These are phyloP conservation scores for Epizoanthus ramosus DNA, from an alignment of 92 coral and sea anemone genomes.

Conservation along the genomic window DNA sequence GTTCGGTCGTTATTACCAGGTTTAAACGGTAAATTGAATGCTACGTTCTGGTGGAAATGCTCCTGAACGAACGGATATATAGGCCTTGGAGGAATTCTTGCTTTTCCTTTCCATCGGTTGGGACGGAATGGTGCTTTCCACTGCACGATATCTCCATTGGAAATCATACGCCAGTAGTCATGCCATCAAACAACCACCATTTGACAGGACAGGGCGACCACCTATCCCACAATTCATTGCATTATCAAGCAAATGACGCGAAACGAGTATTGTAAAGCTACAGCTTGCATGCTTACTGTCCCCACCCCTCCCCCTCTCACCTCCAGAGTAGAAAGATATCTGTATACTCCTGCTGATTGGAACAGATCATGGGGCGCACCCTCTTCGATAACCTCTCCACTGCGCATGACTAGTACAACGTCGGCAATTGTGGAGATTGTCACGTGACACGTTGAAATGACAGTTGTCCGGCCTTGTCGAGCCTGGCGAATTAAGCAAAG, in stretches of 20 bases:
- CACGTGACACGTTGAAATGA: conserved; percentile 83
- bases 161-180: too few species aligned
- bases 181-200: too few species aligned
- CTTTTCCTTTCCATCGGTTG: too few species aligned
- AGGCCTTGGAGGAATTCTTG: too few species aligned
- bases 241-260: not conserved
- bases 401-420: conserved; percentile 66
- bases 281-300: not conserved
- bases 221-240: not conserved
- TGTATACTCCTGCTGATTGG: conserved; percentile 66
- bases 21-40: too few species aligned
- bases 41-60: too few species aligned
- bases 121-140: too few species aligned
- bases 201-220: too few species aligned
- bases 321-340: conserved; percentile 73
- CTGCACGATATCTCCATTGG: too few species aligned
- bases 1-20: too few species aligned
- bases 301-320: conserved; percentile 28
- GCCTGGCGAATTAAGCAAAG: conserved; percentile 44
- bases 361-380: conserved; percentile 69
- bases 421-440: conserved; percentile 77
- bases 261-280: not conserved
- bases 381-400: conserved; percentile 77
- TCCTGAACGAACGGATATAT: too few species aligned
- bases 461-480: conserved; percentile 77